Evolutionary conservation across 2,888 invertebrate genomes (phyloP), one percentile per base, ranked within the genome.

Genomic region (Sipha maydis): DNA sequence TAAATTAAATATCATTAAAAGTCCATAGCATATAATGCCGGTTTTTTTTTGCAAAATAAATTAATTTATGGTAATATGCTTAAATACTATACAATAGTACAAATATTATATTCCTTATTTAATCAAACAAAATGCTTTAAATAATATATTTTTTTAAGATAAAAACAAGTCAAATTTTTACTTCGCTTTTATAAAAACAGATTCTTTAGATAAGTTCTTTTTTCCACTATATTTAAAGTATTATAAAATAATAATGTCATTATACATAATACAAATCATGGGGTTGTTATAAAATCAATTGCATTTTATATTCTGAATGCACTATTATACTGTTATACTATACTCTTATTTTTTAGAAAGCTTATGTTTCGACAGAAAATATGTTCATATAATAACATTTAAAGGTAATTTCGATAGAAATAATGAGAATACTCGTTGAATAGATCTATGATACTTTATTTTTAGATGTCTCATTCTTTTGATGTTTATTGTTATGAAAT

Each of bases 261-360:
- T 61, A 80, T 61, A n/a, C 19, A n/a, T n/a, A n/a, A n/a, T n/a
- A n/a, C n/a, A 79, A 56, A 4, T 34, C 25, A 61, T 79, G 79
- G n/a, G 14, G n/a, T 79, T 79, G 34, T 61, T n/a, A 79, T 17
- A 79, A 79, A 79, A 38, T 79, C 25, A 56, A 79, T 9, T 61
- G 17, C 34, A 80, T 25, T 80, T n/a, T 38, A 31, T 80, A 34
- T 79, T 19, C 11, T 41, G 41, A 41, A 41, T 41, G 1, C 7
- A 9, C 41, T 41, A 41, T 41, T 41, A 17, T 19, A 48, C 11
- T n/a, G 21, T 34, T 1, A 3, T 76, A n/a, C 17, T n/a, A 9
- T 41, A n/a, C n/a, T 41, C 28, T n/a, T n/a, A 48, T 28, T 48
- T 48, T 77, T 8, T 17, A 77, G 61, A 61, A 61, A 61, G 21